A percentile compares a stretch with the other conserved stretches of the same genome.
Conservation (phyloP, 2,113 vertebrate species). For the Oceanites oceanicus region DNA sequence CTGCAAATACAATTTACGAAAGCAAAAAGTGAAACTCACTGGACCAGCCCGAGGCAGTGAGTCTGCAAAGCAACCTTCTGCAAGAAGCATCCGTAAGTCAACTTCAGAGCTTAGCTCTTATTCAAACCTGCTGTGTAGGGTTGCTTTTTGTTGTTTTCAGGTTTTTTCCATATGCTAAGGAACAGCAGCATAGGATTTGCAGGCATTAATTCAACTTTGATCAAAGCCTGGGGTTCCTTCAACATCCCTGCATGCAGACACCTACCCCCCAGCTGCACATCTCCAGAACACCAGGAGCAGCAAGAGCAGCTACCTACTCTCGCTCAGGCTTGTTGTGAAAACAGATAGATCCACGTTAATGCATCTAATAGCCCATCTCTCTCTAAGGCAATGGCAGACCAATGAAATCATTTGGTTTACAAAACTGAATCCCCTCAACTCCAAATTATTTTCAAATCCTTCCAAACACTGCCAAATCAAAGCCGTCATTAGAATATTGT, state of each 20-base stretch:
- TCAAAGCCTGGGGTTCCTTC: neutral
- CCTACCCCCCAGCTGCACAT: neutral
- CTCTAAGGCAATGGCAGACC: neutral
- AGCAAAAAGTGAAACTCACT: neutral
- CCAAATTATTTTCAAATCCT: neutral
- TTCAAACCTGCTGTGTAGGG: neutral
- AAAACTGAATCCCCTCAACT: neutral
- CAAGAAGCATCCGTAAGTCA: neutral
- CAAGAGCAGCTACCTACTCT: neutral
- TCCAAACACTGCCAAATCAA: neutral
- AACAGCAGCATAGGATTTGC: neutral
- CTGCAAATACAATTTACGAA: neutral
- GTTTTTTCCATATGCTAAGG: neutral
- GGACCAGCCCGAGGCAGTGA: neutral
- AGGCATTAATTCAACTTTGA: neutral
- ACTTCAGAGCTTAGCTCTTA: neutral
- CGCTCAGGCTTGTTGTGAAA: neutral
- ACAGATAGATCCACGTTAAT: neutral
- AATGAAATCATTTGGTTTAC: neutral
- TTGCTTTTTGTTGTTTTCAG: neutral
- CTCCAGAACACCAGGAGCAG: neutral
- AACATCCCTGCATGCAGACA: neutral
- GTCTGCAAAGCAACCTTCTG: neutral
- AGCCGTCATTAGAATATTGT: neutral
- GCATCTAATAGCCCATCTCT: neutral